phyloP scores from a whole-genome alignment of 2,797 vertebrate species.

The Sylvilagus floridanus region DNA sequence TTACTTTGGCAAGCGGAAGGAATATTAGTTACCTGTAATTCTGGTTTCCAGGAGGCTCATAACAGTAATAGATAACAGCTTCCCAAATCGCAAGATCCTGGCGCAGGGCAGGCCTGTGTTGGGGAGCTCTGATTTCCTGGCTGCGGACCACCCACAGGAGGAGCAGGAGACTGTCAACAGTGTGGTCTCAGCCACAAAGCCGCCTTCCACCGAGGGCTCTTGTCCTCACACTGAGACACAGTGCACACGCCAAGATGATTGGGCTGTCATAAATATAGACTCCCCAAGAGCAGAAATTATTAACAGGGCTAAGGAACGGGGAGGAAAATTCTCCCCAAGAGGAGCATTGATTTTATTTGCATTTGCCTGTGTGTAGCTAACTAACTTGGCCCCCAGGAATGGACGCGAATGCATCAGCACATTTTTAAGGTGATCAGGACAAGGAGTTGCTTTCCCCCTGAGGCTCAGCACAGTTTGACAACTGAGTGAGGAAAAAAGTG shows the following conservation, averaged over 20 bases:
- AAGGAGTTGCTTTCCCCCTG: neutral
- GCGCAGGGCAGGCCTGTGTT: constrained; percentile 17
- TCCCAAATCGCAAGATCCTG: constrained; percentile 57
- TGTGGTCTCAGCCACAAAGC: constrained; percentile 35
- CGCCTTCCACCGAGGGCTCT: constrained; percentile 21
- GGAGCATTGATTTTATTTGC: neutral
- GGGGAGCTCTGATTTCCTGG: constrained; percentile 59
- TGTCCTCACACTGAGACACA: neutral
- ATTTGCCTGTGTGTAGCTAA: neutral
- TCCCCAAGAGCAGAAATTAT: constrained; percentile 57
- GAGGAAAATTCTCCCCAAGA: neutral
- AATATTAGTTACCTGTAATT: constrained; percentile 80
- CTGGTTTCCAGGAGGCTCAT: constrained; percentile 47
- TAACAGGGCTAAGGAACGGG: neutral
- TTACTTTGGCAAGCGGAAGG: constrained; percentile 67
- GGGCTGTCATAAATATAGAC: constrained; percentile 51
- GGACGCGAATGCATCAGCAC: neutral
- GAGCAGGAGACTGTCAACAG: constrained; percentile 57
- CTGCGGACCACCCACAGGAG: constrained; percentile 65
- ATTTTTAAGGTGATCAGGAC: neutral
- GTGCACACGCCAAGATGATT: constrained; percentile 5
- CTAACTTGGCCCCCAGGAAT: neutral
- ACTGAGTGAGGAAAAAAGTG: neutral
- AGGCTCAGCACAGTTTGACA: neutral
- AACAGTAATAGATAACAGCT: constrained; percentile 72